Base-by-base conservation (phyloP, 2,113 vertebrate species). In the Salvelinus fontinalis region DNA sequence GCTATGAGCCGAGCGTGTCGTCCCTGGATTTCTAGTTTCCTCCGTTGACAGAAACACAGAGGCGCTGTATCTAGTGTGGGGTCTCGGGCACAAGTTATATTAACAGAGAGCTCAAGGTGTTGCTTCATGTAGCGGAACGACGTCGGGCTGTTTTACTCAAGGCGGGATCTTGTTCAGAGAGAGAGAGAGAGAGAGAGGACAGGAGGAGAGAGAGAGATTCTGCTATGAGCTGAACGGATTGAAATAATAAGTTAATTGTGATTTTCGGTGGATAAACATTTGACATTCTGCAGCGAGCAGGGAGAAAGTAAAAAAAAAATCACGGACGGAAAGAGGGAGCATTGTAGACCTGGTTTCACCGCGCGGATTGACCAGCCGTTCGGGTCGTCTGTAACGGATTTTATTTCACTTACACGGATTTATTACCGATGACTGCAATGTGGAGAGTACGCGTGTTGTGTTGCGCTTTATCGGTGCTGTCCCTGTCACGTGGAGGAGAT, bases 401-500 rank as follows among this genome's bases (percentile, higher is more conserved):
- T 12, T 12, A 44, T 74, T 74, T 76, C 34, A 34, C 70, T 72
- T 68, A 29, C 66, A 69, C 82, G 89, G 89, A 91, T 89, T 85
- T 82, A 76, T 65, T 79, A 84, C 88, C 81, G 80, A 87, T 89
- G 89, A 81, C 77, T 86, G 87, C 89, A 85, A 94, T 94, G 93
- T 92, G 89, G 90, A 89, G 89, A 81, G 86, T 90, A 84, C 89
- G 85, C 76, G 81, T 92, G 83, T 85, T 89, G 83, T 89, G 90
- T 67, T 93, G 89, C 81, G 87, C 91, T 87, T 81, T 93, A 73
- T 91, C 87, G 78, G 75, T 86, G 89, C 91, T 93, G 86, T 89
- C 88, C 82, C 90, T 92, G 76, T 89, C 93, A 64, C 90, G 89
- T 70, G 86, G 87, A 59, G 93, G 90, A 71, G 97, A 97, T 49